Percentiles rank a stretch among this genome's conserved stretches.
phyloP scores from a whole-genome alignment of 2,113 vertebrate species.

The Halichoerus grypus region DNA sequence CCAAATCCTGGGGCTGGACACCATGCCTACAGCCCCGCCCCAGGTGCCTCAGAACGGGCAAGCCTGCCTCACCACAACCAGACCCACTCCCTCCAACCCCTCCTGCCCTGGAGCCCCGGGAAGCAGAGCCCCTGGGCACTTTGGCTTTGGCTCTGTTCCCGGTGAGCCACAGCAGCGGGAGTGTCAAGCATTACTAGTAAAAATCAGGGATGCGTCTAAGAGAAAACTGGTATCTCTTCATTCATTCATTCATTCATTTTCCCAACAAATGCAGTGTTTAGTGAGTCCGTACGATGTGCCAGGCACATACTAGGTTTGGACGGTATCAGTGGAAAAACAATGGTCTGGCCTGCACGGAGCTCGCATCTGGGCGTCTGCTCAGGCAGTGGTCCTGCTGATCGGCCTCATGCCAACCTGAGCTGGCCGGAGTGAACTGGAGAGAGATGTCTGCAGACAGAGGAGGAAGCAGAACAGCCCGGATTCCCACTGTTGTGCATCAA shows the following conservation, averaged over 20 bases:
- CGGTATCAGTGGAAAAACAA: background rate
- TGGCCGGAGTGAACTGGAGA: background rate
- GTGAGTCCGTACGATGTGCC: background rate
- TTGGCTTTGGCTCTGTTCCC: background rate
- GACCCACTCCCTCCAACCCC: background rate
- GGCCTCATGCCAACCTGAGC: background rate
- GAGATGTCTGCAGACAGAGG: background rate
- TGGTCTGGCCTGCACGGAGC: background rate
- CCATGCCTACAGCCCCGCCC: too few species aligned
- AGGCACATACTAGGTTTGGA: background rate
- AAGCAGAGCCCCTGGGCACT: background rate
- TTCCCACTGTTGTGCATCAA: background rate
- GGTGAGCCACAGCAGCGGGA: background rate
- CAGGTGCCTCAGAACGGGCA: background rate
- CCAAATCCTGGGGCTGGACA: background rate
- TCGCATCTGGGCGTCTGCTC: background rate
- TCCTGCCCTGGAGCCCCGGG: background rate
- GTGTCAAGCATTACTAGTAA: background rate
- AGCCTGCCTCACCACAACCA: background rate
- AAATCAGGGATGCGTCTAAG: background rate
- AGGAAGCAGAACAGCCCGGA: background rate
- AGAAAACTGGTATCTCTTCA: background rate
- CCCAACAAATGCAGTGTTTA: background rate
- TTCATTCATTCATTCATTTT: background rate
- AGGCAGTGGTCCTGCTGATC: background rate